Conservation (phyloP, 2,797 vertebrate species). For the Neosilurus hyrtlii region DNA sequence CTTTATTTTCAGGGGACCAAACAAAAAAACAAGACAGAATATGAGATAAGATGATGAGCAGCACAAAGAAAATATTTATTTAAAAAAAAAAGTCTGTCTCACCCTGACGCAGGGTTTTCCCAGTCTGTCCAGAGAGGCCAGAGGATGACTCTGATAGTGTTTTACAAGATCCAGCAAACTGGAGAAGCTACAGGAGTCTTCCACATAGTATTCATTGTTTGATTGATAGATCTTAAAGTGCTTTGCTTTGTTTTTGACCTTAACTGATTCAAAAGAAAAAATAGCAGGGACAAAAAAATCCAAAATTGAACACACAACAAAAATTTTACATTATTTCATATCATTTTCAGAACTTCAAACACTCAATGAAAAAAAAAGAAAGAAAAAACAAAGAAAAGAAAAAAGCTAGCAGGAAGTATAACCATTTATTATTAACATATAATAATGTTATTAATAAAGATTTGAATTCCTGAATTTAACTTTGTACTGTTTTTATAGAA, state of each 20-base stretch:
- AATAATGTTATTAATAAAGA: not conserved
- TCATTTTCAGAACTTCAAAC: too few relatives aligned
- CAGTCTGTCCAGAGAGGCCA: constrained; percentile 59
- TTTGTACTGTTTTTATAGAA: not conserved
- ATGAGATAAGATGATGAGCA: not conserved
- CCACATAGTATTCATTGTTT: constrained; percentile 58
- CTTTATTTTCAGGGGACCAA: constrained; percentile 3
- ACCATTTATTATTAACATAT: too few relatives aligned
- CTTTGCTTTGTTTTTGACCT: constrained; percentile 57
- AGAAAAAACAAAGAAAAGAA: not conserved
- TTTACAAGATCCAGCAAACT: constrained; percentile 70
- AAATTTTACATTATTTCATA: not conserved
- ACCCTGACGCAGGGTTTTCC: constrained; percentile 69
- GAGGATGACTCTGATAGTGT: constrained; percentile 62
- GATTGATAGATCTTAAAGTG: constrained; percentile 75
- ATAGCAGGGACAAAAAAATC: not conserved
- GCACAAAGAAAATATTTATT: not conserved
- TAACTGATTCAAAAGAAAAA: constrained; percentile 64
- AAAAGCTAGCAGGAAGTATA: not conserved
- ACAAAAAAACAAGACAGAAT: not conserved
- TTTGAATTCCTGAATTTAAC: not conserved
- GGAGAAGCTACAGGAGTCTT: constrained; percentile 55
- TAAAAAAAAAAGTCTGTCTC: constrained; percentile 23
- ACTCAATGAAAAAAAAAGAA: too few relatives aligned
- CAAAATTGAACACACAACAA: not conserved